A percentile compares a stretch with the other conserved stretches of the same genome.
Evolutionary conservation across 2,113 vertebrate genomes (phyloP).

Genomic region (Salvelinus alpinus): DNA sequence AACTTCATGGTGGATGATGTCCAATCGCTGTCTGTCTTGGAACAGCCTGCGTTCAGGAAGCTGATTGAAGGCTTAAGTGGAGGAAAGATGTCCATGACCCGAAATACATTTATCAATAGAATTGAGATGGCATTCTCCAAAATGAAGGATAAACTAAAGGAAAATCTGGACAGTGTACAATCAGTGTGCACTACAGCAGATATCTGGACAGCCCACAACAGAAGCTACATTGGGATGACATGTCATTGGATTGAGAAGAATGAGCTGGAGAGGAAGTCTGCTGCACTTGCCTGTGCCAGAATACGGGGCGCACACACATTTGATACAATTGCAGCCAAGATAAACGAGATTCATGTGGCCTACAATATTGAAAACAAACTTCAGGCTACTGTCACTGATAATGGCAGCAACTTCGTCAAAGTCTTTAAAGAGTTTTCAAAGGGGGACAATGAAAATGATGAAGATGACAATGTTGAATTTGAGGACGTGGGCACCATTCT

Average conservation of each 20-base stretch:
- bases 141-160: conserved; percentile 68
- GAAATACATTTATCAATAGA: conserved; percentile 62
- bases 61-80: conserved; percentile 67
- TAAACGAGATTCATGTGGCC: conserved; percentile 67
- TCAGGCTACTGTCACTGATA: conserved; percentile 67
- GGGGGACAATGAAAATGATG: conserved; percentile 47
- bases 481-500: conserved; percentile 64
- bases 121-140: conserved; percentile 63
- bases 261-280: not conserved
- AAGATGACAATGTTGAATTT: conserved; percentile 64
- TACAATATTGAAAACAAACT: conserved; percentile 72
- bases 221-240: conserved; percentile 5
- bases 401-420: conserved; percentile 67
- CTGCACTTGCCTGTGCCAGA: conserved; percentile 55
- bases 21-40: conserved; percentile 70
- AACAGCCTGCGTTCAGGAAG: conserved; percentile 71
- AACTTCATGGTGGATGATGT: conserved; percentile 74
- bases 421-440: conserved; percentile 66
- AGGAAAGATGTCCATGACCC: conserved; percentile 66
- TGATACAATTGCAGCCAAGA: conserved; percentile 60
- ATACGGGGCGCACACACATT: conserved; percentile 60
- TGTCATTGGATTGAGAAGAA: conserved; percentile 10
- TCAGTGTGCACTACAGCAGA: conserved; percentile 52
- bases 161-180: conserved; percentile 60
- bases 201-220: conserved; percentile 3